Evolutionary conservation across 2,888 invertebrate species (phyloP).

Genomic region (Melieria picta): DNA sequence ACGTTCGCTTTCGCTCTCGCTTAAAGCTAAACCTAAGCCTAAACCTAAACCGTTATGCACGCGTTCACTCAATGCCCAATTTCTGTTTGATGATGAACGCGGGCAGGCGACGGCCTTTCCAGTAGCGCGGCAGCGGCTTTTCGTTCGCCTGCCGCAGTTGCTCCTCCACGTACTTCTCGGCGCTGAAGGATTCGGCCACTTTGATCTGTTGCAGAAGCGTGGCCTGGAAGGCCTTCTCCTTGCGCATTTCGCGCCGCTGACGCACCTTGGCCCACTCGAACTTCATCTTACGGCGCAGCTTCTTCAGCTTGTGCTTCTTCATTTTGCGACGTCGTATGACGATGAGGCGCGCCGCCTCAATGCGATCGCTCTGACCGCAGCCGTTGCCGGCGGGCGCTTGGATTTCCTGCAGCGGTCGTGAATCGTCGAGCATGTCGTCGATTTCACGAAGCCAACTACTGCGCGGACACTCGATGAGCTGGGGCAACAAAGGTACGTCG

Average conservation of each 20-base stretch:
- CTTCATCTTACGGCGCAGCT: slow-evolving; percentile 82
- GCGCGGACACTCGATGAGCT: slow-evolving; percentile 55
- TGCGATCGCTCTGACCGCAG: slow-evolving; percentile 64
- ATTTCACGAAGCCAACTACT: slow-evolving; percentile 56
- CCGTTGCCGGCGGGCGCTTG: slow-evolving; percentile 60
- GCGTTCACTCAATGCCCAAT: slow-evolving; percentile 70
- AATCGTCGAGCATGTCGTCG: slow-evolving; percentile 53
- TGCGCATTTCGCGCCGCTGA: slow-evolving; percentile 76
- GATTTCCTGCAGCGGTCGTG: slow-evolving; percentile 38
- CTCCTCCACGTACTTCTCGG: slow-evolving; percentile 76
- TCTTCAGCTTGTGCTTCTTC: slow-evolving; percentile 86
- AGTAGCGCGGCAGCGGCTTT: slow-evolving; percentile 69
- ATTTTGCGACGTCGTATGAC: slow-evolving; percentile 84
- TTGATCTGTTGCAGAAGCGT: slow-evolving; percentile 75
- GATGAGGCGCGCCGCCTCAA: slow-evolving; percentile 78
- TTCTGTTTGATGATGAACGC: slow-evolving; percentile 75
- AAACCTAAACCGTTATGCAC: slow-evolving; percentile 29
- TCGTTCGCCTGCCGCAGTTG: slow-evolving; percentile 73
- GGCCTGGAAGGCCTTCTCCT: slow-evolving; percentile 82
- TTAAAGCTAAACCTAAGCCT: slow-evolving; percentile 36
- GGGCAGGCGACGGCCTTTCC: slow-evolving; percentile 74
- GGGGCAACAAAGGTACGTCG: slow-evolving; percentile 45
- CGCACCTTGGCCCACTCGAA: slow-evolving; percentile 78
- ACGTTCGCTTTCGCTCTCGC: neutral
- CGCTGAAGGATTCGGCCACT: slow-evolving; percentile 79